Conservation (phyloP, 2,888 invertebrate species). For the Ophion costatus region DNA sequence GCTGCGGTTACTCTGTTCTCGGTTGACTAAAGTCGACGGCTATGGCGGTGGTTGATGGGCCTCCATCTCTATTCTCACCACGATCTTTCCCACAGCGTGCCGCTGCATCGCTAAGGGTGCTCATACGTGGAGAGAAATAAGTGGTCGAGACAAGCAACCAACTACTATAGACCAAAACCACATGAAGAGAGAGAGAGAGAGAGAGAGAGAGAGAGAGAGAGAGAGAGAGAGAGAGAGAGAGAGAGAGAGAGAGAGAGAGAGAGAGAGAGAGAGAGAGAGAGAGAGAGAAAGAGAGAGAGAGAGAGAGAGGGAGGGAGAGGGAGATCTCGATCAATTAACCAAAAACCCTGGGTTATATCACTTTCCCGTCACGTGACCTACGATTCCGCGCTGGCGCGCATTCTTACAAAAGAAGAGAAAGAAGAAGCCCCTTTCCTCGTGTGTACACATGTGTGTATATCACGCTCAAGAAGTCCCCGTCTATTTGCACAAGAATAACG, state of each 20-base stretch:
- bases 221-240: constrained; percentile 28
- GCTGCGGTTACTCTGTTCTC: constrained; percentile 39
- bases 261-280: constrained; percentile 45
- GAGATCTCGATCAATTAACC: constrained; percentile 60
- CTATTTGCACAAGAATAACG: constrained; percentile 81
- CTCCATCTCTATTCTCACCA: constrained; percentile 53
- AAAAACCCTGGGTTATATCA: constrained; percentile 55
- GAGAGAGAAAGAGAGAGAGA: constrained; percentile 36
- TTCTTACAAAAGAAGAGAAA: constrained; percentile 63
- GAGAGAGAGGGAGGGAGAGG: constrained; percentile 23
- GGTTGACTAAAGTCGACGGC: constrained; percentile 52
- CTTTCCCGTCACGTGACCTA: constrained; percentile 63
- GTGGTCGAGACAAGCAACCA: constrained; percentile 27
- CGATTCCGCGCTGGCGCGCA: constrained; percentile 67
- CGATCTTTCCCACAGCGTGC: constrained; percentile 62
- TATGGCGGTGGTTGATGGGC: constrained; percentile 43
- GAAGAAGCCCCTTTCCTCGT: constrained; percentile 28
- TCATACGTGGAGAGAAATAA: constrained; percentile 38
- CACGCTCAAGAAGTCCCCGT: constrained; percentile 49
- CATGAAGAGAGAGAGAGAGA: constrained; percentile 44
- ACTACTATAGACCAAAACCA: constrained; percentile 13
- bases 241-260: constrained; percentile 38
- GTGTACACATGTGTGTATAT: constrained; percentile 13
- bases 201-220: constrained; percentile 30
- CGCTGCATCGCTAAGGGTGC: constrained; percentile 20